Evolutionary conservation across 2,888 invertebrate species (phyloP).

Genomic region (Agonopterix alstromeriana): DNA sequence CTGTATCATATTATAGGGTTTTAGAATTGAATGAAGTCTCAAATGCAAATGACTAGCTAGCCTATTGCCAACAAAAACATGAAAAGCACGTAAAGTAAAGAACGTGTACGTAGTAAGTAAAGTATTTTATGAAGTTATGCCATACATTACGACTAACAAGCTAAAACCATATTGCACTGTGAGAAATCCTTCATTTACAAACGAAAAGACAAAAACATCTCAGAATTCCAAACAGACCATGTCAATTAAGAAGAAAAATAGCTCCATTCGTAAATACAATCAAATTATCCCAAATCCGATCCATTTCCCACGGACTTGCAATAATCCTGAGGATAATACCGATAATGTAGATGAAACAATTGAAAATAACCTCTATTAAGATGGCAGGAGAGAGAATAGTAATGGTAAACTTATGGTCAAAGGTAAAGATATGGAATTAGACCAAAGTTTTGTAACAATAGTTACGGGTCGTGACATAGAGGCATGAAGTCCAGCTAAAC

Average conservation of each 20-base stretch:
- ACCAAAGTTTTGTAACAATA: slow-evolving; percentile 8
- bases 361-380: neutral
- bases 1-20: too few relatives aligned
- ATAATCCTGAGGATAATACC: slow-evolving; percentile 6
- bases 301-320: slow-evolving; percentile 11
- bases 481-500: slow-evolving; percentile 9
- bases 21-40: too few relatives aligned
- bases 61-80: too few relatives aligned
- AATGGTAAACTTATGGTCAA: neutral
- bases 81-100: too few relatives aligned
- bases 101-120: too few relatives aligned
- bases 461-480: slow-evolving; percentile 12
- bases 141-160: too few relatives aligned
- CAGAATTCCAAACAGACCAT: neutral
- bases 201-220: neutral
- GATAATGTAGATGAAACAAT: neutral
- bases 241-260: slow-evolving; percentile 15
- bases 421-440: slow-evolving; percentile 7
- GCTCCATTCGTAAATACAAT: neutral
- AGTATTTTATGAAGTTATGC: too few relatives aligned
- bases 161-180: too few relatives aligned
- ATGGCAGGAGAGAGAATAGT: neutral
- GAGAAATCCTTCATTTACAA: too few relatives aligned
- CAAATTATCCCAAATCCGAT: slow-evolving; percentile 5
- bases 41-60: too few relatives aligned